phyloP scores from a whole-genome alignment of 2,113 vertebrate species.

The Oryzias javanicus region DNA sequence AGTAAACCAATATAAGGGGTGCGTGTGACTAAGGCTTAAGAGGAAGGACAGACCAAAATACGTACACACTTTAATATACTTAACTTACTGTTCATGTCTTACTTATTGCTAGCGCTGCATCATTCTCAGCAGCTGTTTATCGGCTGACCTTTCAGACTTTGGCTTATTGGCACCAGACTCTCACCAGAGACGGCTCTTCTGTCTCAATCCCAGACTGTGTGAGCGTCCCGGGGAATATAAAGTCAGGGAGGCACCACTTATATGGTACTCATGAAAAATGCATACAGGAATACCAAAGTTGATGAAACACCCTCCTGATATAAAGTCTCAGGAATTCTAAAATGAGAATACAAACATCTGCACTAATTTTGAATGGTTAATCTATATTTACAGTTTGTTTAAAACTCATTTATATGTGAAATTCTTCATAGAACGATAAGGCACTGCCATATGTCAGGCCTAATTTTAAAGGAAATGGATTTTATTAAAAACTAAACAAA shows the following conservation, averaged over 20 bases:
- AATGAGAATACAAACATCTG: too few relatives aligned
- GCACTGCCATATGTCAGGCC: too few relatives aligned
- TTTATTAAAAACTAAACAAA: too few relatives aligned
- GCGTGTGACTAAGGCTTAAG: background rate
- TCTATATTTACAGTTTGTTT: too few relatives aligned
- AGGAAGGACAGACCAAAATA: background rate
- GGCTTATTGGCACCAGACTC: constrained; percentile 22
- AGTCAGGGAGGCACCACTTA: constrained; percentile 44
- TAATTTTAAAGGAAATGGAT: too few relatives aligned
- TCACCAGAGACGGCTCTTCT: constrained; percentile 12
- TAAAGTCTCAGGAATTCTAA: too few relatives aligned
- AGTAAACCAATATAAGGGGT: too few relatives aligned
- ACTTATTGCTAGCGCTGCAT: background rate
- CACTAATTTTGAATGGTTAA: too few relatives aligned
- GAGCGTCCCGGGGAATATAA: background rate
- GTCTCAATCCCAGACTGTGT: background rate
- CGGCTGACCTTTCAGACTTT: constrained; percentile 7
- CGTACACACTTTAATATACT: background rate
- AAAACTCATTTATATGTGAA: too few relatives aligned
- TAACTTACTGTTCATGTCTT: too few relatives aligned
- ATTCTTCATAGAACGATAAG: too few relatives aligned
- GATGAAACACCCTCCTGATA: too few relatives aligned
- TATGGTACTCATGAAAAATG: background rate
- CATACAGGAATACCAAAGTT: background rate
- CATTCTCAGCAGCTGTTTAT: constrained; percentile 10